phyloP scores from a whole-genome alignment of 2,113 vertebrate species.

The Brienomyrus longianalis region DNA sequence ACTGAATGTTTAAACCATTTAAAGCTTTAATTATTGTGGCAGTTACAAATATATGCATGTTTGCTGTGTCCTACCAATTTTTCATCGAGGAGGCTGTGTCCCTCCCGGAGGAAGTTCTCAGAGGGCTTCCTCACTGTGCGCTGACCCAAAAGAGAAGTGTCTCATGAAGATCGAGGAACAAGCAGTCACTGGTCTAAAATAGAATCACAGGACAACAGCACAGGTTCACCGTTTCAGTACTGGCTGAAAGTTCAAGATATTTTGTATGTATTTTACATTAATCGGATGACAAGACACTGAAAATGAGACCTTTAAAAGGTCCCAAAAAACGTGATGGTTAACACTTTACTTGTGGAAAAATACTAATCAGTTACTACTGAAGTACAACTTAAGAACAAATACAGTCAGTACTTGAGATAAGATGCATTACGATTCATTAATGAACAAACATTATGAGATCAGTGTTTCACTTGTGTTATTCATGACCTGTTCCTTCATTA shows the following conservation, averaged over 20 bases:
- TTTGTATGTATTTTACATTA: neutral
- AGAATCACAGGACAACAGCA: neutral
- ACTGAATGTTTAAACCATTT: neutral
- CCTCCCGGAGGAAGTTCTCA: neutral
- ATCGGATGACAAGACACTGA: neutral
- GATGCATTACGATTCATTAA: no score
- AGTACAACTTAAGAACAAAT: neutral
- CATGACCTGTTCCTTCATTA: no score
- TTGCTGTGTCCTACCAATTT: neutral
- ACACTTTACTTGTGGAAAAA: no score
- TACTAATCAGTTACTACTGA: no score
- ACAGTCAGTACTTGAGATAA: no score
- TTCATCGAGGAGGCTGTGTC: neutral
- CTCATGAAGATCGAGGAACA: neutral
- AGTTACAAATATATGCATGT: neutral
- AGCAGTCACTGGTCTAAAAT: neutral
- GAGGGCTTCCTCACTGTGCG: neutral
- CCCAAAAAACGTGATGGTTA: neutral
- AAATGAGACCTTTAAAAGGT: neutral
- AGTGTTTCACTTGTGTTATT: no score
- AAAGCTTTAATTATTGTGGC: neutral
- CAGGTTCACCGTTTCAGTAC: neutral
- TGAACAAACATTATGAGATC: no score
- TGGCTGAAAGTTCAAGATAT: neutral
- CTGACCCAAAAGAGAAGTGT: neutral